Evolutionary conservation across 2,888 invertebrate genomes (phyloP), one percentile per base, ranked within the genome.

Genomic region (Sarcophaga variegata): DNA sequence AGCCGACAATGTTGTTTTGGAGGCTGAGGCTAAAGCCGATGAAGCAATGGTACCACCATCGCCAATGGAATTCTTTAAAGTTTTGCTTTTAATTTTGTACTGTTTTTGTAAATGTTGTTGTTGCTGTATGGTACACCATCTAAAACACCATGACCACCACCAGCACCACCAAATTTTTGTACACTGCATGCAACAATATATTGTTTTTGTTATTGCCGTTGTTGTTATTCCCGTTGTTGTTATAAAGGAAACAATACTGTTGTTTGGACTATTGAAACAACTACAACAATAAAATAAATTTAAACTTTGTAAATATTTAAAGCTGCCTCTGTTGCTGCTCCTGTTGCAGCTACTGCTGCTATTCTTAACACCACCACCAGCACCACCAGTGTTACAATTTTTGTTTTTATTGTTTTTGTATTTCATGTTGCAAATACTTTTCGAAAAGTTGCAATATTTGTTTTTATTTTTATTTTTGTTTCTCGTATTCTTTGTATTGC

Each of bases 261-360:
- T 85, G 60, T 67, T 76, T 67, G 72, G 78, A 74, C 80, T 76
- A 25, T 54, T 54, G 12, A 54, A 54, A 71, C 62, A 81, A 81
- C 81, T 81, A 37, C 37, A 77, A 77, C 37, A 77, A 77, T 60
- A 62, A 76, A 71, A 81, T 66, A 81, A 84, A 80, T 60, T 66
- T 76, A 84, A 71, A 64, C 45, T 81, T 76, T 27, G 49, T 49
- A 66, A 67, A 66, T 60, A 67, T 14, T 49, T 66, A 59, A 62
- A 75, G 67, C 17, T 77, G 66, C 71, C 62, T 20, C 49, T 71
- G 17, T 17, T 27, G 45, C 49, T 27, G 17, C 47, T n/a, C 22
- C 22, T 22, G 22, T 22, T 22, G 20, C 2, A 49, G 47, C 25
- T 49, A 2, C 22, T 62, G 2, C 10, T 45, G 27, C 4, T 60